Conservation (phyloP, 2,888 invertebrate species). For the Proisotoma minuta region DNA sequence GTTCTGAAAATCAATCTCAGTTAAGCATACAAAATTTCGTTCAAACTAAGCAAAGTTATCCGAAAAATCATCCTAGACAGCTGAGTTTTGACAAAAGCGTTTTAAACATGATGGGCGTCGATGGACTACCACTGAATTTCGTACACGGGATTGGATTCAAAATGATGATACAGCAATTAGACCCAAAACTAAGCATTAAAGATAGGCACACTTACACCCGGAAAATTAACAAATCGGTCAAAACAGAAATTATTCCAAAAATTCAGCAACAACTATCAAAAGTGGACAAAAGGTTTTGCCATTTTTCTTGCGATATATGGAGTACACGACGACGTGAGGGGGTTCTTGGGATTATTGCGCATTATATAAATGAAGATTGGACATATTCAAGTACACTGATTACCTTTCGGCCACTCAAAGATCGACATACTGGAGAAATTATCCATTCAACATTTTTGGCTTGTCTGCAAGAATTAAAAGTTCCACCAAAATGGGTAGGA, state of each 20-base stretch:
- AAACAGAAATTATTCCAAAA: neutral
- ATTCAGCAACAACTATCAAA: neutral
- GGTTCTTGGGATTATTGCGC: neutral
- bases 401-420: neutral
- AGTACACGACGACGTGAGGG: neutral
- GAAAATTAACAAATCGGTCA: neutral
- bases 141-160: conserved; percentile 6
- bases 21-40: neutral
- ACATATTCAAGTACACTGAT: neutral
- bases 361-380: neutral
- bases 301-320: conserved; percentile 9
- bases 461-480: neutral
- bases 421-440: neutral
- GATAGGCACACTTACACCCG: neutral
- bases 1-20: neutral
- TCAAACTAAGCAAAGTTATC: neutral
- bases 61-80: neutral
- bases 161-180: neutral
- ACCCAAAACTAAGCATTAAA: neutral
- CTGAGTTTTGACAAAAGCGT: conserved; percentile 1
- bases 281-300: conserved; percentile 1
- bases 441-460: neutral
- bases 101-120: neutral
- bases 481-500: neutral
- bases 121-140: conserved; percentile 7